Evolutionary conservation across 1,140 invertebrate species (phyloP).

Genomic region (Aphelenchoides fujianensis): DNA sequence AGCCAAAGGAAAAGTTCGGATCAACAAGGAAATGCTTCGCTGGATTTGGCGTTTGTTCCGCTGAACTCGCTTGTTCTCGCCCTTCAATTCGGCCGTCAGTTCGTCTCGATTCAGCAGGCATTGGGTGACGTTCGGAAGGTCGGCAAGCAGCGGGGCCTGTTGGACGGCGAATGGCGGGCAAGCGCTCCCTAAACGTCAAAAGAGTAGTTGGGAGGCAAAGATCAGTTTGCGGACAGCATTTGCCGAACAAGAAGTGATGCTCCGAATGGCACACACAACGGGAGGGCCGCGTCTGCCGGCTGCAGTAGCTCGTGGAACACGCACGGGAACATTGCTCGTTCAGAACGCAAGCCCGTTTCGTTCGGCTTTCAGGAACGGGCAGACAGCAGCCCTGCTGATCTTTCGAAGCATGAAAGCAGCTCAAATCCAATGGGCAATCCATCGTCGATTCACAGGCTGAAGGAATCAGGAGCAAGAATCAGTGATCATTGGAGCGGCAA

Average conservation of each 20-base stretch:
- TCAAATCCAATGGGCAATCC: constrained; percentile 45
- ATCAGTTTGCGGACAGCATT: constrained; percentile 57
- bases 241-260: constrained; percentile 52
- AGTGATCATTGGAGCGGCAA: no score
- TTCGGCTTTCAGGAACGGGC: constrained; percentile 37
- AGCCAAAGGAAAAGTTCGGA: neutral
- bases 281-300: constrained; percentile 30
- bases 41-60: neutral
- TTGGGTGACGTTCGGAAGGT: constrained; percentile 1
- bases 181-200: neutral
- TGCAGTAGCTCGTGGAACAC: constrained; percentile 51
- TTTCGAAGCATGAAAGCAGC: constrained; percentile 46
- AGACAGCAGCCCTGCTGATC: constrained; percentile 47
- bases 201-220: neutral
- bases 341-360: constrained; percentile 51
- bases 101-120: constrained; percentile 5
- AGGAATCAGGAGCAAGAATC: neutral
- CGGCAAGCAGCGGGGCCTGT: neutral
- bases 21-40: neutral
- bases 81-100: neutral
- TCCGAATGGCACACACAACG: constrained; percentile 51
- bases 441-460: constrained; percentile 53
- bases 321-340: constrained; percentile 53
- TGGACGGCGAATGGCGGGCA: constrained; percentile 10
- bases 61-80: neutral